These are phyloP conservation scores for Nothura maculosa DNA, from an alignment of 2,797 vertebrate genomes.

Conservation along the genomic window DNA sequence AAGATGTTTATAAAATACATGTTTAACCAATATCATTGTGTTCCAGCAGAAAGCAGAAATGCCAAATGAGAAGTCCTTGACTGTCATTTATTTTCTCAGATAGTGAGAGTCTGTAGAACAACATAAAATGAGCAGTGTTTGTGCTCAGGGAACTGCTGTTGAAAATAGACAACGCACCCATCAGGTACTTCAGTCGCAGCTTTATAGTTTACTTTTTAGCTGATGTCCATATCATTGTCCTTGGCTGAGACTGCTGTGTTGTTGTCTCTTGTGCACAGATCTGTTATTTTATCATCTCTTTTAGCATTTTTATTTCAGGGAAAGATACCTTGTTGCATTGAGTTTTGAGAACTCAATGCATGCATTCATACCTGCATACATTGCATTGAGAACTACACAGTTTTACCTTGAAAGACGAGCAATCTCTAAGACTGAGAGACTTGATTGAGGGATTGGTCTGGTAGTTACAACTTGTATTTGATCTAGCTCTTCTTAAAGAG, in stretches of 20 bases:
- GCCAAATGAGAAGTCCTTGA: background rate
- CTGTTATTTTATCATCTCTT: background rate
- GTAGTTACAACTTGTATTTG: background rate
- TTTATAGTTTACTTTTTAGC: background rate
- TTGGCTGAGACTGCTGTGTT: background rate
- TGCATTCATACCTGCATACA: too few species aligned
- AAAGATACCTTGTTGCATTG: background rate
- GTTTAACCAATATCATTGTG: background rate
- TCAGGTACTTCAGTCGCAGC: background rate
- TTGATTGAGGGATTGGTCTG: background rate
- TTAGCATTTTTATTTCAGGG: background rate
- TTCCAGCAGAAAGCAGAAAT: constrained; percentile 13
- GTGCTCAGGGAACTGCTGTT: background rate
- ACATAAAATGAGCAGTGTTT: background rate
- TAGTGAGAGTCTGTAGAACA: background rate
- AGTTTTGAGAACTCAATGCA: too few species aligned
- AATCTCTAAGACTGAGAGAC: background rate
- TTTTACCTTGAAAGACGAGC: background rate
- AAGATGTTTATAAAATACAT: background rate
- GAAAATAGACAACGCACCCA: background rate
- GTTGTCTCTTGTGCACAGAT: background rate
- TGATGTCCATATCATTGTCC: background rate
- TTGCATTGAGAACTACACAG: background rate
- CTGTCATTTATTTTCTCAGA: constrained; percentile 11
- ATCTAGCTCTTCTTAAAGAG: background rate